Evolutionary conservation across 2,797 vertebrate species (phyloP), one percentile per base, ranked within the genome.

Genomic region (Coilia nasus): DNA sequence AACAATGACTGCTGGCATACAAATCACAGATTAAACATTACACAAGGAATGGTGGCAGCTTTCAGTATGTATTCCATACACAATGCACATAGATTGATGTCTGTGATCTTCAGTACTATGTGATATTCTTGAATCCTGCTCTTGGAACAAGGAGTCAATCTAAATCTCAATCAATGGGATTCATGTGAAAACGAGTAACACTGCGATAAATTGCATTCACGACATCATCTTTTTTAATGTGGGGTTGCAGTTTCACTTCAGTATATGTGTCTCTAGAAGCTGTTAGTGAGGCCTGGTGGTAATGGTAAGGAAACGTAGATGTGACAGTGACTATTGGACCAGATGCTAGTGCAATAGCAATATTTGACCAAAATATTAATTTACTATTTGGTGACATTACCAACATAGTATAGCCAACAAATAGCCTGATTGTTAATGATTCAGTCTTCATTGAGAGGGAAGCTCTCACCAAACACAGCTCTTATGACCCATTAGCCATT

Each of bases 281-380:
- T 60, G 21, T 60, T 60, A 23, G 35, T 41, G 35, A 41, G 35
- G 59, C 59, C 59, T 60, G 59, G 7, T 60, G 35, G 35, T 41
- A 41, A 41, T 5, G 5, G 35, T 41, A 41, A 41, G 5, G 67
- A 71, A 35, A 35, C 14, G 5, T 71, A 9, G 6, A 19, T 78
- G 21, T 44, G 14, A 41, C 5, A 78, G 71, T 78, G 35, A 17
- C 71, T 78, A 44, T 78, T 78, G 71, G 71, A 78, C 71, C 71
- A 78, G 71, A 78, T 78, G 31, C 67, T 75, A 78, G 28, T 19
- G 41, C 5, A 75, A 9, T 62, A 62, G 19, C 25, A 19, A 78
- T 41, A 7, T 44, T 41, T 78, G 35, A 78, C 71, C 71, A 78
- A 78, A 78, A 78, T 78, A 10, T 21, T 19, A 11, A 59, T 59